Base-by-base conservation (phyloP, 2,113 vertebrate genomes). In the Myxocyprinus asiaticus region DNA sequence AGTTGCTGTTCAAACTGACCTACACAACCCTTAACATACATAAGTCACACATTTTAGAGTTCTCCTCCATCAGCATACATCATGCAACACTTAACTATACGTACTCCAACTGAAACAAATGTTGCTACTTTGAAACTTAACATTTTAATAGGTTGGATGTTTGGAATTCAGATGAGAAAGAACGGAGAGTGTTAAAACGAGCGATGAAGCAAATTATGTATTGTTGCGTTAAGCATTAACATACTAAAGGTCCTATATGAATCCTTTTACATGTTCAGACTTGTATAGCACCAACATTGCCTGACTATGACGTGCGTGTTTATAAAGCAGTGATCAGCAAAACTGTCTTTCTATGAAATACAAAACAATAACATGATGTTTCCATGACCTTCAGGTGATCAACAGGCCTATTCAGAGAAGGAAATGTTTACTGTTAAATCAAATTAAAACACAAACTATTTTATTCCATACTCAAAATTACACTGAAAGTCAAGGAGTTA, bases 1-100 rank as follows among this genome's bases (percentile, higher is more conserved):
- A 44, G 58, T 33, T 69, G 73, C 58, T 64, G 73, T 53, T 42
- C 62, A 17, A 15, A 45, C 68, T 64, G 66, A 76, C 66, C 62
- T 82, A 15, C 55, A 64, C 81, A 83, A 83, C 81, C 71, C 64
- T 73, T 79, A 73, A 79, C 85, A 86, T 9, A 79, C 63, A 72
- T 47, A 73, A 48, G 47, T 83, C 83, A 83, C 64, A 6, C 17
- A 48, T n/a, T 67, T 75, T 42, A 11, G 12, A 3, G 9, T 22
- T 0, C 14, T 53, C 17, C 58, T 8, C 14, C 48, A 7, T 48
- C 3, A 48, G 48, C 8, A 69, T 4, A 69, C 15, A 55, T 0
- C 66, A 15, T 47, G 15, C 43, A 71, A 45, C 42, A 64, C 22
- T 33, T 33, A 14, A 17, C 48, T 6, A 67, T 5, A 15, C 14